Base-by-base conservation (phyloP, 2,888 invertebrate genomes). In the Agriopis marginaria region DNA sequence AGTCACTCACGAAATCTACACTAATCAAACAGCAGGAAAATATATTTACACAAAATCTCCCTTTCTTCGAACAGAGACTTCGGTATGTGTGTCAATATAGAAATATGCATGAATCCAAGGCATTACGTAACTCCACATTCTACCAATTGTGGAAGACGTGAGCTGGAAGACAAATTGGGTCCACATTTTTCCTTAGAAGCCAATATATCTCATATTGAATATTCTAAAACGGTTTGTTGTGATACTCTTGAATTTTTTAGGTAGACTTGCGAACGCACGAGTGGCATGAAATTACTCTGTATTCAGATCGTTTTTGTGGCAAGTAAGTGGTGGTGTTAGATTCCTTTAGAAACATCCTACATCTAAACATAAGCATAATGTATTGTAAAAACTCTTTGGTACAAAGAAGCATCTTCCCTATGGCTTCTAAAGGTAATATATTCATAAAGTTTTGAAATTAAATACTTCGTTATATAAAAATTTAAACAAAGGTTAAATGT, bases 111-210 rank as follows among this genome's bases (percentile, higher is more conserved):
- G 84, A 83, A 84, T 83, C 83, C 81, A 80, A 79, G 78, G 83
- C 83, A 83, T 86, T 84, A 81, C 85, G 80, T 81, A 84, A 86
- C 85, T 85, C 84, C 81, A 86, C 86, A 86, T 86, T 85, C 82
- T 77, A 77, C 78, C 81, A 86, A 87, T 87, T 85, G 84, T 83
- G 79, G 75, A 72, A 79, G 78, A 87, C 89, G 88, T 89, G 88
- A 88, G 82, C 63, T 75, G 85, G 74, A 82, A 83, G 85, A 85
- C 85, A 87, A 89, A 87, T 86, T 86, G 82, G 78, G 77, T 78
- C 81, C 79, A 82, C 82, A 82, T 83, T 86, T 86, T 85, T 84
- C 82, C 81, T 80, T 79, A 75, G 78, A 76, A 81, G 80, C 79
- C 82, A 80, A 86, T 85, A 32, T 32, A 74, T 77, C 63, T 73